Percentiles rank a stretch among this genome's conserved stretches.
Evolutionary conservation across 2,888 invertebrate species (phyloP).

Genomic region (Noctua janthina): DNA sequence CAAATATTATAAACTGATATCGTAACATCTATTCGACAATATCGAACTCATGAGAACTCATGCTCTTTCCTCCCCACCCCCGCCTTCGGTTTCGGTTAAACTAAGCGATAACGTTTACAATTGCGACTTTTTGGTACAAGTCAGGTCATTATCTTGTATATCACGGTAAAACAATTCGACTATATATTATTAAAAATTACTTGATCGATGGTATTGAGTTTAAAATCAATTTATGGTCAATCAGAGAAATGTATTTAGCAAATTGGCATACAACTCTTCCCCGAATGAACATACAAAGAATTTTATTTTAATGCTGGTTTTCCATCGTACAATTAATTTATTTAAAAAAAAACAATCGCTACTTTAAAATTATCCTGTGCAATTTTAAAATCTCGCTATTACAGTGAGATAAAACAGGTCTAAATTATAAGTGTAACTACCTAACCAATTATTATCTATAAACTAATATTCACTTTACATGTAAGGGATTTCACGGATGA

Average conservation of each 20-base stretch:
- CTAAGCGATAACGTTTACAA: background rate
- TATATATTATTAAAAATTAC: slow-evolving; percentile 21
- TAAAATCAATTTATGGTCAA: slow-evolving; percentile 1
- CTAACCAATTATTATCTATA: slow-evolving; percentile 40
- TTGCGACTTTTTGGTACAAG: background rate
- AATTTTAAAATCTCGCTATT: slow-evolving; percentile 40
- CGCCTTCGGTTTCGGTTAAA: too few species aligned
- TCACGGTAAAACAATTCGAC: background rate
- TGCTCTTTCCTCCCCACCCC: too few species aligned
- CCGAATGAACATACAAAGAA: background rate
- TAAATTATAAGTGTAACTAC: slow-evolving; percentile 44
- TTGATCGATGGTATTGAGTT: slow-evolving; percentile 24
- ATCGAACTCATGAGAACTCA: too few species aligned
- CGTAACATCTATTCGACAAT: too few species aligned
- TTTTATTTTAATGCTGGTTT: background rate
- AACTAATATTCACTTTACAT: slow-evolving; percentile 30
- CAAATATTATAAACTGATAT: too few species aligned
- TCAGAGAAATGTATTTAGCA: background rate
- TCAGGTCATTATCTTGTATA: background rate
- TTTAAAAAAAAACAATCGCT: slow-evolving; percentile 19
- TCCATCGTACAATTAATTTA: slow-evolving; percentile 39
- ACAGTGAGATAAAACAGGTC: slow-evolving; percentile 40
- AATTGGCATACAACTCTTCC: background rate
- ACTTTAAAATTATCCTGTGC: slow-evolving; percentile 47
- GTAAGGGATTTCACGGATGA: background rate